A percentile compares a stretch with the other conserved stretches of the same genome.
Conservation (phyloP, 2,888 invertebrate species). For the Acholoe squamosa region DNA sequence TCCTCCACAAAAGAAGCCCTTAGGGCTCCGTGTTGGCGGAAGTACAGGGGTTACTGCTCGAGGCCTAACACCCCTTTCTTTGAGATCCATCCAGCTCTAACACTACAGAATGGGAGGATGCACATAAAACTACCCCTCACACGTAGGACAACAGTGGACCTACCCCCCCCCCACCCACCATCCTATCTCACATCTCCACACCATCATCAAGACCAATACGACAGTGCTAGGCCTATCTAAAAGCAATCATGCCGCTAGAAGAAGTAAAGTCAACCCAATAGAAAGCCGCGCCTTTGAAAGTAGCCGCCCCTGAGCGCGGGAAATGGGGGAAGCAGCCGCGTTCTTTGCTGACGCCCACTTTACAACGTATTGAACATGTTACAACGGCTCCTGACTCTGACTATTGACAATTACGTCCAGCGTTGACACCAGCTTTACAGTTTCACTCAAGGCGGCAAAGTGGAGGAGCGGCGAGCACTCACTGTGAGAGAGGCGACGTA, state of each 20-base stretch:
- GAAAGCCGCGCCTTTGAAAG: slow-evolving; percentile 7
- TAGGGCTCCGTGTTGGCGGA: neutral
- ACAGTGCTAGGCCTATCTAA: slow-evolving; percentile 20
- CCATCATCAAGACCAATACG: neutral
- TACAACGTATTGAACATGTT: slow-evolving; percentile 53
- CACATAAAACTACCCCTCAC: neutral
- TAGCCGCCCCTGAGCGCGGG: neutral
- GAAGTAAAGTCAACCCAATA: neutral
- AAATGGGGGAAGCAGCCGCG: neutral
- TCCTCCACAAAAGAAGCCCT: neutral
- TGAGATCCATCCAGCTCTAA: neutral
- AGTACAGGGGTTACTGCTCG: neutral
- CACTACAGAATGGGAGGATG: neutral
- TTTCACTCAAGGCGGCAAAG: neutral
- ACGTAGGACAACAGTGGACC: neutral
- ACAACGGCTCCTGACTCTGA: neutral
- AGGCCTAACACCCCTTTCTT: slow-evolving; percentile 1
- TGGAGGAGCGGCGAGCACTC: neutral
- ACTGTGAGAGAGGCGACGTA: neutral
- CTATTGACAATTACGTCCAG: slow-evolving; percentile 42
- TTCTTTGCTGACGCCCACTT: slow-evolving; percentile 17
- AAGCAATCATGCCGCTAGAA: slow-evolving; percentile 26
- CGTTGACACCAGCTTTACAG: neutral
- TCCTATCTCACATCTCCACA: neutral
- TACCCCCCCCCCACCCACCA: neutral